A percentile compares a stretch with the other conserved stretches of the same genome.
phyloP scores from a whole-genome alignment of 1,140 invertebrate species.

The Nasonia longicornis region DNA sequence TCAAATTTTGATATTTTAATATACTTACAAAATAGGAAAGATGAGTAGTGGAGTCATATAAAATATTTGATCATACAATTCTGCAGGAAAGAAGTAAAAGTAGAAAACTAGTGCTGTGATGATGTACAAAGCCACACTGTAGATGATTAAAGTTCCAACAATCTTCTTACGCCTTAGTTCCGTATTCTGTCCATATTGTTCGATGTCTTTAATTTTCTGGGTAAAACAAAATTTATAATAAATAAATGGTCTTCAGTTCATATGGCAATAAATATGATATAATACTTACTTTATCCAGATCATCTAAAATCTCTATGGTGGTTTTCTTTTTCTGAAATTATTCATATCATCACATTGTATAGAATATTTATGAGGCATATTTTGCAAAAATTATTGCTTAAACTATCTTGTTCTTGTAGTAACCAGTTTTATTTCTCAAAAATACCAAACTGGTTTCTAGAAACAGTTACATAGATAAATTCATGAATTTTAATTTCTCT shows the following conservation, averaged over 20 bases:
- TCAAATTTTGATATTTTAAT: conserved; percentile 37
- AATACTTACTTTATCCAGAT: conserved; percentile 75
- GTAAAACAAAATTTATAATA: conserved; percentile 36
- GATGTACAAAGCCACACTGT: conserved; percentile 85
- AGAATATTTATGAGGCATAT: conserved; percentile 1
- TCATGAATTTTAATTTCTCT: neutral
- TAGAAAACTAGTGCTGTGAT: conserved; percentile 81
- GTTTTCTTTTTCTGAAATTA: conserved; percentile 84
- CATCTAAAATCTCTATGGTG: conserved; percentile 81
- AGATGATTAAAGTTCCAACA: conserved; percentile 82
- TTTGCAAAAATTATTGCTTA: conserved; percentile 23
- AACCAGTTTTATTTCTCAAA: conserved; percentile 17
- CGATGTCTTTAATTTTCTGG: conserved; percentile 83
- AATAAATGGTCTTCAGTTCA: conserved; percentile 27
- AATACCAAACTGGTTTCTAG: neutral
- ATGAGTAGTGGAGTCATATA: conserved; percentile 80
- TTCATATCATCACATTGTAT: conserved; percentile 36
- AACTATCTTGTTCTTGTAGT: conserved; percentile 5
- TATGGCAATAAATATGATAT: conserved; percentile 17
- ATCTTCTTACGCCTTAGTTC: conserved; percentile 84
- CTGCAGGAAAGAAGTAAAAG: conserved; percentile 81
- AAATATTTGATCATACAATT: conserved; percentile 76
- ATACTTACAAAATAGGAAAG: conserved; percentile 84
- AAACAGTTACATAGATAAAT: neutral
- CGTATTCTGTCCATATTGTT: conserved; percentile 82